Evolutionary conservation across 2,888 invertebrate genomes (phyloP).

Genomic region (Sericinus montela): DNA sequence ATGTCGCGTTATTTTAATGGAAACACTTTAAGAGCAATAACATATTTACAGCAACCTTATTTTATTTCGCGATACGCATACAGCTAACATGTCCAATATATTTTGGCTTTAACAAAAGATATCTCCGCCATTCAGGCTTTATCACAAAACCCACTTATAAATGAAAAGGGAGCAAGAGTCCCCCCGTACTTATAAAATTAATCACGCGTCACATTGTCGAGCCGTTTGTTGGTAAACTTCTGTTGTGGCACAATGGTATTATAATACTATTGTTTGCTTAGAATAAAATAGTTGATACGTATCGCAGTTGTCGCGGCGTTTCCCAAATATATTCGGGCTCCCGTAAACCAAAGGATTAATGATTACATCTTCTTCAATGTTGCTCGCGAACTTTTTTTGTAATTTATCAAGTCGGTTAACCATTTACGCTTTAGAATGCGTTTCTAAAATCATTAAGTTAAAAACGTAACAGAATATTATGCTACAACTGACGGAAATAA

Average conservation of each 20-base stretch:
- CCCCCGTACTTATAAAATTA: conserved; percentile 57
- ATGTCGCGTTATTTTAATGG: conserved; percentile 2
- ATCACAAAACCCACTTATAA: conserved; percentile 40
- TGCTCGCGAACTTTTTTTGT: conserved; percentile 14
- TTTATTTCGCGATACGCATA: conserved; percentile 5
- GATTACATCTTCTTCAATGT: conserved; percentile 43
- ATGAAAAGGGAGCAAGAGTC: conserved; percentile 48
- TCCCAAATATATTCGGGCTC: conserved; percentile 51
- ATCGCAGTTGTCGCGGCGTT: conserved; percentile 28
- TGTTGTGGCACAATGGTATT: conserved; percentile 47
- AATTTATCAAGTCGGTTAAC: conserved; percentile 10
- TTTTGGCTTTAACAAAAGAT: conserved; percentile 14
- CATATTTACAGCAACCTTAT: conserved; percentile 13
- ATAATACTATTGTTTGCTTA: conserved; percentile 40
- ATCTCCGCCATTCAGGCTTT: conserved; percentile 27
- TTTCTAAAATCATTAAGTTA: too few relatives aligned
- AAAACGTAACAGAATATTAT: too few relatives aligned
- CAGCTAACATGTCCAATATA: conserved; percentile 4
- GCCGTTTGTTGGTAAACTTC: conserved; percentile 71
- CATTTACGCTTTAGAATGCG: neutral
- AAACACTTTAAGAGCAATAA: conserved; percentile 5
- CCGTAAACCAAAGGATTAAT: conserved; percentile 42
- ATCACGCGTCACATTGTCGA: conserved; percentile 62
- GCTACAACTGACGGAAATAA: too few relatives aligned
- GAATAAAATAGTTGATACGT: conserved; percentile 28